Evolutionary conservation across 2,888 invertebrate species (phyloP).

Genomic region (Dynastes maya): DNA sequence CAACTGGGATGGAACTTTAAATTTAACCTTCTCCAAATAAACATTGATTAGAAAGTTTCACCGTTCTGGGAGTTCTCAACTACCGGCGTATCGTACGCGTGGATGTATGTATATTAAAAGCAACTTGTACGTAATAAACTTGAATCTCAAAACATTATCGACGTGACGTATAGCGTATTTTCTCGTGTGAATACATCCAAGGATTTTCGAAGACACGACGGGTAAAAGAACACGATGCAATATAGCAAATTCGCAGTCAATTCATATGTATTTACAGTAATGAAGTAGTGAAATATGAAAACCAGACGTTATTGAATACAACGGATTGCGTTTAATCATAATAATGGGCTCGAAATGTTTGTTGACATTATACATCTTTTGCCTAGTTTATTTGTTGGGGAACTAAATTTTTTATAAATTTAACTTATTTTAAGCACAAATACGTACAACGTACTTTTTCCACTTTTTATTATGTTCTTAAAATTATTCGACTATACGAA

Average conservation of each 20-base stretch:
- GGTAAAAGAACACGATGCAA: not conserved
- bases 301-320: slow-evolving; percentile 38
- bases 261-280: slow-evolving; percentile 38
- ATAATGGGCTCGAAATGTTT: slow-evolving; percentile 12
- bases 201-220: slow-evolving; percentile 2
- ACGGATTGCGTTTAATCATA: slow-evolving; percentile 20
- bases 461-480: too few species aligned
- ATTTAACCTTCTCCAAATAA: slow-evolving; percentile 38
- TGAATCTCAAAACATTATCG: slow-evolving; percentile 29
- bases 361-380: not conserved
- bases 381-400: not conserved
- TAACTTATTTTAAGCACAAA: too few species aligned
- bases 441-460: too few species aligned
- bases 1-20: slow-evolving; percentile 11
- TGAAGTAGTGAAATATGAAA: slow-evolving; percentile 26
- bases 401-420: too few species aligned
- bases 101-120: slow-evolving; percentile 9
- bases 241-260: slow-evolving; percentile 45
- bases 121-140: slow-evolving; percentile 23
- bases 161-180: slow-evolving; percentile 3
- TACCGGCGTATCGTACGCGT: not conserved
- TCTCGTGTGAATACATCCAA: not conserved
- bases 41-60: slow-evolving; percentile 27
- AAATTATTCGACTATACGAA: too few species aligned
- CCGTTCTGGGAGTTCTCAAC: slow-evolving; percentile 30